These are phyloP conservation scores for Callithrix jacchus DNA, from an alignment of 2,113 vertebrate genomes.

Conservation along the genomic window DNA sequence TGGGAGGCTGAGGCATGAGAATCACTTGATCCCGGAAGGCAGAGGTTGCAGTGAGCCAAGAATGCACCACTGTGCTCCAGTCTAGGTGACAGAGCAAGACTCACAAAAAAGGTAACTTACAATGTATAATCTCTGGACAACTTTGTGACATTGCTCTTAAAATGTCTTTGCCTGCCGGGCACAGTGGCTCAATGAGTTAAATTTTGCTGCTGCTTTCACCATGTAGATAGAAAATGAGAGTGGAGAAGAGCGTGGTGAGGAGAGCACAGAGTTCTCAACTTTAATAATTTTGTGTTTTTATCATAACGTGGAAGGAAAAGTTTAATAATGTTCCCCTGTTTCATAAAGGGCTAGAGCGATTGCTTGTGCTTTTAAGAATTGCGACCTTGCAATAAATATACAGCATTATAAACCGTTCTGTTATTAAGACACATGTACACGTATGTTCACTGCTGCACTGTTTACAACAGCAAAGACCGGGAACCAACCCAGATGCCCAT, in stretches of 20 bases:
- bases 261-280: not conserved
- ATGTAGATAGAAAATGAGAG: not conserved
- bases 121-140: not conserved
- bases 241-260: not conserved
- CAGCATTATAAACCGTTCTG: too few species aligned
- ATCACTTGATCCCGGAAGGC: too few species aligned
- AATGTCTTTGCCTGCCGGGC: not conserved
- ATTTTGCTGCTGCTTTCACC: fast-evolving
- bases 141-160: slow-evolving; percentile 18
- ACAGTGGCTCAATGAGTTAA: not conserved
- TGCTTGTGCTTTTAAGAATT: not conserved
- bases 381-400: not conserved
- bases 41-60: too few species aligned
- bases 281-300: not conserved
- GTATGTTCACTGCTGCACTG: too few species aligned
- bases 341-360: not conserved
- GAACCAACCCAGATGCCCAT: too few species aligned
- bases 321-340: not conserved
- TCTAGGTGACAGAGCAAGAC: too few species aligned
- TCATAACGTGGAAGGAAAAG: not conserved
- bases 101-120: not conserved
- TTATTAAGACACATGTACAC: too few species aligned
- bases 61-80: too few species aligned
- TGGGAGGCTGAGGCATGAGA: too few species aligned
- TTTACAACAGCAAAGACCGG: too few species aligned